Base-by-base conservation (phyloP, 2,113 vertebrate genomes). In the Limanda limanda region DNA sequence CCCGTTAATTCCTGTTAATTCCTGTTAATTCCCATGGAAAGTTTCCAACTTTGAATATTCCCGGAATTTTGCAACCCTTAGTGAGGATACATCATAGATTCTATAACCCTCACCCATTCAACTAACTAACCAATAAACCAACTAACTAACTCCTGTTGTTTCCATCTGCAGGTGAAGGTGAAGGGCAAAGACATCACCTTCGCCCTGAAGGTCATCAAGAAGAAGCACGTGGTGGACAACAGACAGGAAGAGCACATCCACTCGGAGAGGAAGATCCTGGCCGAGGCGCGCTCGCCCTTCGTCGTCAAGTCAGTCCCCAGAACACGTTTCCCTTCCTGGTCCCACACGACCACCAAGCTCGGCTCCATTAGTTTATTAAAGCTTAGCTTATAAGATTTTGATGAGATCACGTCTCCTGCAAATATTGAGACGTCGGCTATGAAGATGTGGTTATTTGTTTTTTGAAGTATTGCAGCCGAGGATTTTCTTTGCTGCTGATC, bases 161-260 rank as follows among this genome's bases (percentile, higher is more conserved):
- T 31, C 27, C 27, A 31, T 59, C 57, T 59, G 25, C 71, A 95
- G 94, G 94, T 95, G 63, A 94, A 93, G 83, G 81, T 94, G 74
- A 92, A 87, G 56, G 88, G 62, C 6, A 64, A 94, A 56, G 92
- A 94, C 51, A 7, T 92, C 60, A 92, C 93, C 17, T 95, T 94
- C 3, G 94, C 94, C 0, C 78, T 95, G 9, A 95, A 95, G 75
- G 89, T 94, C 67, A 95, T 95, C 47, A 95, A 95, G 86, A 95
- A 95, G 87, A 91, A 93, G 57, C 93, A 95, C 57, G 92, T 95
- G 0, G 94, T 95, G 71, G 93, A 93, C 56, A 95, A 94, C 90
- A 86, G 86, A 69, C 94, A 95, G 81, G 92, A 95, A n/a, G 94
- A 95, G 68, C 94, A 95, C 90, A 93, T 95, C 87, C 93, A 94